These are phyloP conservation scores for Pardosa pseudoannulata DNA, from an alignment of 2,888 invertebrate species.

Conservation along the genomic window DNA sequence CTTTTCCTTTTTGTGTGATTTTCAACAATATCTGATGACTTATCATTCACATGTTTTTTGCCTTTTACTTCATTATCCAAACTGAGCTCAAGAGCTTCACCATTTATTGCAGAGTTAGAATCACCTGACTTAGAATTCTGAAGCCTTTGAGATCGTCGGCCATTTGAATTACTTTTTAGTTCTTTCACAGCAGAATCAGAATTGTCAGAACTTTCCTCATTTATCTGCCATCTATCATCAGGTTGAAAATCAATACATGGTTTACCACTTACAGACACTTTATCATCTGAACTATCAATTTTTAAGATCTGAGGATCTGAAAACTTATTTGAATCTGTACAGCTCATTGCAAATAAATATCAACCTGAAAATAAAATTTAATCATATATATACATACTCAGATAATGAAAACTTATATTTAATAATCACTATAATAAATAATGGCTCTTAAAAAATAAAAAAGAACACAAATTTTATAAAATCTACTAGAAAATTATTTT, in stretches of 20 bases:
- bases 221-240: slow-evolving; percentile 72
- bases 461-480: too few species aligned
- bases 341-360: slow-evolving; percentile 54
- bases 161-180: slow-evolving; percentile 34
- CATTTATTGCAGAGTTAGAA: slow-evolving; percentile 39
- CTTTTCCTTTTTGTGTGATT: slow-evolving; percentile 8
- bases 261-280: slow-evolving; percentile 22
- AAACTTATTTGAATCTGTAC: slow-evolving; percentile 27
- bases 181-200: slow-evolving; percentile 21
- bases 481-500: too few species aligned
- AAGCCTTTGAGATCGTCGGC: slow-evolving; percentile 27
- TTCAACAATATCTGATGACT: background rate
- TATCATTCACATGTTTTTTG: background rate
- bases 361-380: slow-evolving; percentile 29
- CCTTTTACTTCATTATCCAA: slow-evolving; percentile 16
- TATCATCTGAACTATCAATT: slow-evolving; percentile 3
- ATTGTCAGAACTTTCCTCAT: slow-evolving; percentile 57
- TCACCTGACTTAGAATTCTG: slow-evolving; percentile 30
- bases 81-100: slow-evolving; percentile 28
- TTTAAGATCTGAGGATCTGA: slow-evolving; percentile 30
- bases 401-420: too few species aligned
- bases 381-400: too few species aligned
- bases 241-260: slow-evolving; percentile 72
- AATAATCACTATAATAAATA: too few species aligned
- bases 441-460: too few species aligned